A percentile compares a stretch with the other conserved stretches of the same genome.
Evolutionary conservation across 2,797 vertebrate genomes (phyloP).

Genomic region (Hipposideros larvatus): DNA sequence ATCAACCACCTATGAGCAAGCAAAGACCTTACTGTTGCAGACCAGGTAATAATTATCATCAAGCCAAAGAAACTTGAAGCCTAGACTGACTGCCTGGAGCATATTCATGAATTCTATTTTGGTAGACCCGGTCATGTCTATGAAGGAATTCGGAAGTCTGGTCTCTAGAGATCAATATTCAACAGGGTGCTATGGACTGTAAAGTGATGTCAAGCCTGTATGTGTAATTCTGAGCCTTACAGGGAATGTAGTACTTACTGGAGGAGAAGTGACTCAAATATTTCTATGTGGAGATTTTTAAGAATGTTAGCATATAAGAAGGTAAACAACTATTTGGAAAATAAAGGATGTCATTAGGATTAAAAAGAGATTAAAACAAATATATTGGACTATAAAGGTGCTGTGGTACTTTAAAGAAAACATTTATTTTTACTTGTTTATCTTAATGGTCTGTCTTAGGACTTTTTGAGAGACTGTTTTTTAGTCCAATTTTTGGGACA

Average conservation of each 20-base stretch:
- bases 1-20: slow-evolving; percentile 87
- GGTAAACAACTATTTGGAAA: background rate
- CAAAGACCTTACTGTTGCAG: background rate
- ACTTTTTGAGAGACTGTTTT: background rate
- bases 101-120: background rate
- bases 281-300: slow-evolving; percentile 28
- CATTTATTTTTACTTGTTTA: slow-evolving; percentile 40
- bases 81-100: background rate
- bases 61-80: slow-evolving; percentile 27
- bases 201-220: background rate
- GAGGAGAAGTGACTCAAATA: background rate
- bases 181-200: background rate
- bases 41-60: slow-evolving; percentile 41
- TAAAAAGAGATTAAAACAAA: background rate
- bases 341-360: background rate
- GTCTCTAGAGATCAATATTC: background rate
- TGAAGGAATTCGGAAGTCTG: background rate
- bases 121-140: background rate
- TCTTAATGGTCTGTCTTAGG: background rate
- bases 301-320: slow-evolving; percentile 10
- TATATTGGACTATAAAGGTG: background rate
- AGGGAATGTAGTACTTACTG: background rate
- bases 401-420: slow-evolving; percentile 9
- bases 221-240: background rate
- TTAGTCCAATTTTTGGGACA: background rate